Evolutionary conservation across 2,113 vertebrate genomes (phyloP).

Genomic region (Solea senegalensis): DNA sequence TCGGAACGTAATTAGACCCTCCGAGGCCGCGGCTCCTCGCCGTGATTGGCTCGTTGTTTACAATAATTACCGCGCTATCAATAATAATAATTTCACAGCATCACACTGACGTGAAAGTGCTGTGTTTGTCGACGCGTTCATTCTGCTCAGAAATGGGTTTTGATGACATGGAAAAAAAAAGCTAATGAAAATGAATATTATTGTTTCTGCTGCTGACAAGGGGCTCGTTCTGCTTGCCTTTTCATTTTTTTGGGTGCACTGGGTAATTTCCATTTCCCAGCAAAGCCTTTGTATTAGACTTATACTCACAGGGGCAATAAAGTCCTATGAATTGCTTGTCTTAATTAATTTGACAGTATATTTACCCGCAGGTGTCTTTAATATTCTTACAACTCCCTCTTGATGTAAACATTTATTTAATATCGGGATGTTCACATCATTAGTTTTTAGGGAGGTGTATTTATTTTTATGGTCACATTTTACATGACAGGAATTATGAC

Average conservation of each 20-base stretch:
- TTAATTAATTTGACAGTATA: conserved; percentile 38
- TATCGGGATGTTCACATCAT: neutral
- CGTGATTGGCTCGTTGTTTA: conserved; percentile 60
- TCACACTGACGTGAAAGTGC: conserved; percentile 32
- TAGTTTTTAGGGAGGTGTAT: neutral
- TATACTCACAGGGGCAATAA: conserved; percentile 14
- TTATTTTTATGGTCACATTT: neutral
- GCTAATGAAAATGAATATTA: conserved; percentile 36
- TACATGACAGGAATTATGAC: neutral
- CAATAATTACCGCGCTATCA: conserved; percentile 51
- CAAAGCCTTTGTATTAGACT: conserved; percentile 26
- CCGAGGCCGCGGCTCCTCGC: conserved; percentile 23
- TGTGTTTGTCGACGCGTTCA: conserved; percentile 10
- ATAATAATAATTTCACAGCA: conserved; percentile 33
- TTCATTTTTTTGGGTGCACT: conserved; percentile 15
- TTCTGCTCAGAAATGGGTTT: conserved; percentile 44
- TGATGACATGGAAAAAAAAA: conserved; percentile 26
- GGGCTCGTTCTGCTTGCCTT: conserved; percentile 26
- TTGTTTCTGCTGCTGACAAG: conserved; percentile 21
- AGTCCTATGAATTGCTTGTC: conserved; percentile 25
- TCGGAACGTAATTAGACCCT: conserved; percentile 40
- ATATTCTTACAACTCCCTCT: conserved; percentile 5
- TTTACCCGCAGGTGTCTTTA: conserved; percentile 13
- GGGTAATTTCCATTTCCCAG: conserved; percentile 34
- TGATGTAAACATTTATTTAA: conserved; percentile 9